Evolutionary conservation across 2,888 invertebrate genomes (phyloP).

Genomic region (Aleiodes testaceus): DNA sequence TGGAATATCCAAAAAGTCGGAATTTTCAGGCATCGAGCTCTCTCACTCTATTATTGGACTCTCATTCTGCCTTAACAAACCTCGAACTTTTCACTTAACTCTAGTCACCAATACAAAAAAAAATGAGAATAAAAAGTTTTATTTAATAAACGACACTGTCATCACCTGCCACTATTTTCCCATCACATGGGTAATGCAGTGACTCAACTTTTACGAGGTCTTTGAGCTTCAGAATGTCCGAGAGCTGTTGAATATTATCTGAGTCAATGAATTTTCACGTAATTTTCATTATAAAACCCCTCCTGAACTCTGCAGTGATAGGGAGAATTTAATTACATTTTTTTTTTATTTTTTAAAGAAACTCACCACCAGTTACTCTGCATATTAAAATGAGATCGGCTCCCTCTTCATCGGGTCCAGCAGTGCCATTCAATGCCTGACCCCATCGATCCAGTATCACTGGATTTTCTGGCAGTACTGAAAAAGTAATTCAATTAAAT

Average conservation of each 20-base stretch:
- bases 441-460: constrained; percentile 90
- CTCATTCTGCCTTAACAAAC: constrained; percentile 31
- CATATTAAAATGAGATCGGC: constrained; percentile 90
- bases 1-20: neutral
- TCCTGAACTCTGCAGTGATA: neutral
- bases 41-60: constrained; percentile 9
- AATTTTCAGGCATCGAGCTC: constrained; percentile 1
- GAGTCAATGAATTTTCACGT: neutral
- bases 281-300: neutral
- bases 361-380: constrained; percentile 89
- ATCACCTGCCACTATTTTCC: constrained; percentile 47
- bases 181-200: constrained; percentile 21
- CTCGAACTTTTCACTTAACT: constrained; percentile 69
- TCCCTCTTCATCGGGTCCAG: constrained; percentile 90
- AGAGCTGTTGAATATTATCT: neutral
- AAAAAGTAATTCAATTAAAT: constrained; percentile 38
- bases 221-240: constrained; percentile 22
- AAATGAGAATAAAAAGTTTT: constrained; percentile 63
- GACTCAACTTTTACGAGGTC: constrained; percentile 3
- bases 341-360: neutral
- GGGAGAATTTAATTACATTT: too few relatives aligned
- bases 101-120: constrained; percentile 52
- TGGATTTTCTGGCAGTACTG: constrained; percentile 92
- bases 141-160: constrained; percentile 65
- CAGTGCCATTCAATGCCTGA: constrained; percentile 85